These are phyloP conservation scores for Tryphoninae sp. DNA, from an alignment of 2,888 invertebrate species.

Conservation along the genomic window DNA sequence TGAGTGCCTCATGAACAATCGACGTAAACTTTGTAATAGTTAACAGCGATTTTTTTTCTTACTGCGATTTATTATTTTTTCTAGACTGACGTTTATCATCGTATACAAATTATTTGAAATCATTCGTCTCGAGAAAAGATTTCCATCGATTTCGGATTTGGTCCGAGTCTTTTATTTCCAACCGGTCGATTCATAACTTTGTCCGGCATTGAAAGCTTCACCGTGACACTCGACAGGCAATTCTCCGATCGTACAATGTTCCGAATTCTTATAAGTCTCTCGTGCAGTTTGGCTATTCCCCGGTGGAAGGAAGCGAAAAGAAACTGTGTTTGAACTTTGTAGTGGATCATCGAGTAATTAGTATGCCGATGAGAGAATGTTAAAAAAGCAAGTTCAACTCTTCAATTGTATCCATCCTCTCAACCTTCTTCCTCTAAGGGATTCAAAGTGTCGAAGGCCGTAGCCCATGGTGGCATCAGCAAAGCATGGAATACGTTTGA, in stretches of 20 bases:
- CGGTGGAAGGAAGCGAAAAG: not conserved
- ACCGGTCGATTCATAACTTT: conserved; percentile 23
- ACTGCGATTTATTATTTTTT: not conserved
- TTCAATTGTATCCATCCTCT: conserved; percentile 1
- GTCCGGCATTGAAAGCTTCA: not conserved
- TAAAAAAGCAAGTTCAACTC: conserved; percentile 9
- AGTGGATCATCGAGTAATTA: conserved; percentile 28
- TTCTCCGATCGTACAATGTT: not conserved
- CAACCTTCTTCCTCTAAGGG: conserved; percentile 19
- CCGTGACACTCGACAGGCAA: not conserved
- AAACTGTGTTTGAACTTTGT: not conserved
- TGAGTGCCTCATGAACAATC: not conserved
- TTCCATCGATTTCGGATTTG: not conserved
- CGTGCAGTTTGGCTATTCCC: no score
- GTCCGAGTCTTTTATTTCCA: no score
- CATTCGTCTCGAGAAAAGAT: not conserved
- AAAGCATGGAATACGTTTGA: conserved; percentile 19
- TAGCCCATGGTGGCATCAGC: conserved; percentile 18
- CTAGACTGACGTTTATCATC: not conserved
- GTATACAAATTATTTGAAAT: not conserved
- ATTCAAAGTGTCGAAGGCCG: conserved; percentile 30
- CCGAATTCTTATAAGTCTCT: not conserved
- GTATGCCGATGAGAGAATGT: conserved; percentile 6
- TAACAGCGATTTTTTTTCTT: not conserved
- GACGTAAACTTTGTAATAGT: not conserved